A percentile compares a stretch with the other conserved stretches of the same genome.
Evolutionary conservation across 2,113 vertebrate genomes (phyloP).

Genomic region (Pristiophorus japonicus): DNA sequence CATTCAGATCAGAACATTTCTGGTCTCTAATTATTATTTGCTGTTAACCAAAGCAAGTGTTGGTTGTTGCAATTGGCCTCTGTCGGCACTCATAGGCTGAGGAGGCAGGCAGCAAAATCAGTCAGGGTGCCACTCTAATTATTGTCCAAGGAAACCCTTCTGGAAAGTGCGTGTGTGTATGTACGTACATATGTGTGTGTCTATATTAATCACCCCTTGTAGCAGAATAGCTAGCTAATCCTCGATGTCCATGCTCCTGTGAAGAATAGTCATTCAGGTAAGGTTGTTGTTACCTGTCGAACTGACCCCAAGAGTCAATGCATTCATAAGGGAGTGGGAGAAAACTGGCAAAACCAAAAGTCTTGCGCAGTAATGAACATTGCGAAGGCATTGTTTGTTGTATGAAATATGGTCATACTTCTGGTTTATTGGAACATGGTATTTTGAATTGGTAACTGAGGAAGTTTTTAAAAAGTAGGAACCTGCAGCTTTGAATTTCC

Average conservation of each 20-base stretch:
- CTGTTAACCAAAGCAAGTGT: neutral
- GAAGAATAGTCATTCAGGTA: no score
- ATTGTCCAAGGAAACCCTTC: neutral
- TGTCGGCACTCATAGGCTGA: neutral
- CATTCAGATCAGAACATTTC: neutral
- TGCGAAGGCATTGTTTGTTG: neutral
- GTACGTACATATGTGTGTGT: no score
- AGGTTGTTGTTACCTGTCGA: neutral
- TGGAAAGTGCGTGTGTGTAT: neutral
- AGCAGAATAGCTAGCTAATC: no score
- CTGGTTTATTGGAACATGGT: neutral
- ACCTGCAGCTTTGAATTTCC: neutral
- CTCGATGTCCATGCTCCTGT: no score
- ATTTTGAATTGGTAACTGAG: neutral
- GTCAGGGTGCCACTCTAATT: neutral
- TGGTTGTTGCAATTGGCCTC: neutral
- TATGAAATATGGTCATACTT: neutral
- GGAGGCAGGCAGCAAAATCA: neutral
- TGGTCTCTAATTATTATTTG: neutral
- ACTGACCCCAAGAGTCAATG: neutral
- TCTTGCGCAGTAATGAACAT: no score
- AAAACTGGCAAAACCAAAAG: neutral
- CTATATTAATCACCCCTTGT: no score
- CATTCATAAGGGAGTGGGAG: neutral
- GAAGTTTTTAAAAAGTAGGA: neutral